Base-by-base conservation (phyloP, 37 sponge, comb jelly and placozoan genomes). In the Spongilla lacustris region DNA sequence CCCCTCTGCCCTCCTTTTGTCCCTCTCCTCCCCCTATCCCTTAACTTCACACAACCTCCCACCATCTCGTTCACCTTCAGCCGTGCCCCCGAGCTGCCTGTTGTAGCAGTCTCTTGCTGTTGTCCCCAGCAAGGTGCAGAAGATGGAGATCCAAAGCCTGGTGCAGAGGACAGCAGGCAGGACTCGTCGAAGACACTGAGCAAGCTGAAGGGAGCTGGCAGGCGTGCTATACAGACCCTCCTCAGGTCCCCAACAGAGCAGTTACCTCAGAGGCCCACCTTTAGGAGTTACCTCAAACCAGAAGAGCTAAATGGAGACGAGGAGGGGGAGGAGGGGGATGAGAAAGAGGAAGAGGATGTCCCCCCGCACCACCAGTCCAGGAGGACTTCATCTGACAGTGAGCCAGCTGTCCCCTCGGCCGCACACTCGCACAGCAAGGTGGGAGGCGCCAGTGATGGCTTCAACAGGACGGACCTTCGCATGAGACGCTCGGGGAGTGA, bases 21-120 rank as follows among this genome's bases (percentile, higher is more conserved):
- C 58, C 19, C 21, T 10, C 21, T 58, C 58, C 1, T 1, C 58
- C 58, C 19, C 21, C 58, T 1, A 13, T 17, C 14, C 58, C 19
- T 10, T 46, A 8, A 46, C 46, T 10, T 46, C 46, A 46, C 46
- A 46, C 8, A 8, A 46, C 46, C 4, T 46, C 46, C 46, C 46
- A 46, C 46, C 46, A 46, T 8, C 46, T 2, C 35, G 36, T 22
- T 30, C 70, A 4, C 23, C 73, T 27, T 0, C 83, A 81, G 88
- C n/a, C 21, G 32, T 73, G 21, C 13, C n/a, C 76, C 69, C 6
- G 82, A 81, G 48, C 77, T 87, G 10, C 82, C 88, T 46, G 30
- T 50, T 33, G 78, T 87, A 22, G 75, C 82, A 28, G 88, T 87
- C 34, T 81, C 82, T 0, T 87, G 76, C 50, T 71, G 76, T 26